Percentiles rank a stretch among this genome's conserved stretches.
Evolutionary conservation across 2,113 vertebrate species (phyloP).

Genomic region (Isichthys henryi): DNA sequence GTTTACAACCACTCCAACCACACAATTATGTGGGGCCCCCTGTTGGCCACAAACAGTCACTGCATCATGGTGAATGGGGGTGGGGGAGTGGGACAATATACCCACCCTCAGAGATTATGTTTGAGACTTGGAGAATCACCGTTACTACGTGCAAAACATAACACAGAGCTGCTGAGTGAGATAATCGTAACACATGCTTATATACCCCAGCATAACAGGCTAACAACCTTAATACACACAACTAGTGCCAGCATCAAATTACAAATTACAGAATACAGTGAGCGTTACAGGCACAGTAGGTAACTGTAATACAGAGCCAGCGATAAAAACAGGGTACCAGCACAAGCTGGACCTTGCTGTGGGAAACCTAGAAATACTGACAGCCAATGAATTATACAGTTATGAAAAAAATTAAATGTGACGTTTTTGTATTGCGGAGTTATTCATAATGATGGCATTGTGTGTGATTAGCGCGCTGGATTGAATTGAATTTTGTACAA

Average conservation of each 20-base stretch:
- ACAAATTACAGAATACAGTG: not conserved
- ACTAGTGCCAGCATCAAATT: not conserved
- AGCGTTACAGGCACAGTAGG: not conserved
- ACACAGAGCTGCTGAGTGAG: slow-evolving; percentile 31
- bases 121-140: slow-evolving; percentile 45
- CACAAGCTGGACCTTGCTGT: not conserved
- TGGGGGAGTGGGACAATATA: slow-evolving; percentile 33
- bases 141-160: slow-evolving; percentile 47
- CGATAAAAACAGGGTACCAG: not conserved
- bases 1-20: not conserved
- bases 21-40: not conserved
- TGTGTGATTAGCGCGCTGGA: not conserved
- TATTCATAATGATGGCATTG: not conserved
- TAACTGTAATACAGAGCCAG: not conserved
- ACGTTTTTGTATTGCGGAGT: not conserved
- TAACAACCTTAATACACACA: not conserved
- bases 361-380: not conserved
- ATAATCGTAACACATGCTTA: not conserved
- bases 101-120: slow-evolving; percentile 38
- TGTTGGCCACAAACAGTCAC: not conserved
- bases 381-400: not conserved
- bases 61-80: slow-evolving; percentile 16
- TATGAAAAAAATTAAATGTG: not conserved
- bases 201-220: not conserved
- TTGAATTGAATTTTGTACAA: not conserved